phyloP scores from a whole-genome alignment of 2,888 invertebrate genomes.

The Xanthorhoe spadicearia region DNA sequence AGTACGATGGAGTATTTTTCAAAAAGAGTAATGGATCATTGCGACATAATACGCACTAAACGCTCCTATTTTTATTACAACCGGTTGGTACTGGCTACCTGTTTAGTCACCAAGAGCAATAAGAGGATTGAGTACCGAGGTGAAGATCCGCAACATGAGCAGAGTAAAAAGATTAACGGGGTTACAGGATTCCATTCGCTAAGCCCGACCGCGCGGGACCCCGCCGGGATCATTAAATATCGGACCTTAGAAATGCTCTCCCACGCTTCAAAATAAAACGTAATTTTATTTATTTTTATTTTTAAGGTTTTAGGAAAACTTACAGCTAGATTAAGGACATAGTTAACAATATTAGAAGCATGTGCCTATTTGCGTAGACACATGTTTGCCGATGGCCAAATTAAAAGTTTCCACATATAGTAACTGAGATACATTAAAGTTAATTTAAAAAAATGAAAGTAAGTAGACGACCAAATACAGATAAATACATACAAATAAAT shows the following conservation, averaged over 20 bases:
- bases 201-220: slow-evolving; percentile 31
- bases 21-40: slow-evolving; percentile 31
- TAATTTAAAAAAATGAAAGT: no score
- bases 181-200: slow-evolving; percentile 68
- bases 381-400: no score
- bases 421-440: no score
- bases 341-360: no score
- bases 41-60: slow-evolving; percentile 36
- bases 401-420: no score
- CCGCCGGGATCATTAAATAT: slow-evolving; percentile 16
- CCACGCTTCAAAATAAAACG: slow-evolving; percentile 8
- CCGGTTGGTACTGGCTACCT: slow-evolving; percentile 54
- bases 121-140: slow-evolving; percentile 59
- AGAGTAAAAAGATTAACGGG: slow-evolving; percentile 75
- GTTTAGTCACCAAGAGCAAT: slow-evolving; percentile 50
- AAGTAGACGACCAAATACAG: no score
- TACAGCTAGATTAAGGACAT: no score
- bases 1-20: slow-evolving; percentile 4
- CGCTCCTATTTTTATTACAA: slow-evolving; percentile 49
- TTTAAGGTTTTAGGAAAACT: no score
- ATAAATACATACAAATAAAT: no score
- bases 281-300: no score
- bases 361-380: no score
- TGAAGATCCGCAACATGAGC: slow-evolving; percentile 67
- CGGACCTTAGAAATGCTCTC: slow-evolving; percentile 16